Evolutionary conservation across 2,113 vertebrate species (phyloP), one percentile per base, ranked within the genome.

Genomic region (Hypomesus transpacificus): DNA sequence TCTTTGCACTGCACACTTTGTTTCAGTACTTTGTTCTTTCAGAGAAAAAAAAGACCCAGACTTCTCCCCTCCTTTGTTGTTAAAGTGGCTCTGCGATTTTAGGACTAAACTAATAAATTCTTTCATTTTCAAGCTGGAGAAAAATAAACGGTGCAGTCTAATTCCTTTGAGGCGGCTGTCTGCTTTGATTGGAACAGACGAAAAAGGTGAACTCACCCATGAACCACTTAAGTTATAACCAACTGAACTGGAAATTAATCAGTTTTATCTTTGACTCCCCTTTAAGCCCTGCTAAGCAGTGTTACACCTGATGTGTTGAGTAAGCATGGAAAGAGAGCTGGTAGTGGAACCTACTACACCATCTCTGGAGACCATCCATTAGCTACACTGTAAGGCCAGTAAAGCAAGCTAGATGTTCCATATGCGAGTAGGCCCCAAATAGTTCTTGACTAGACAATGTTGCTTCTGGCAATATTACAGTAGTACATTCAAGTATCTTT

Each of bases 261-360:
- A 70, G 66, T 85, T 85, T 87, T 75, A 87, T 85, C 81, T 81
- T 57, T 74, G 71, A 73, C 69, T 66, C 61, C 70, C 73, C 79
- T 76, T 59, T 20, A 76, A 77, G 76, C 56, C 68, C 73, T 75
- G 70, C 60, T 75, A 75, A 76, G 81, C 72, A 82, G 73, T 87
- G 81, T 85, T 87, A 75, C 86, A 83, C 85, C 86, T 84, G 86
- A 85, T 87, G 84, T 87, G 85, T 83, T 87, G 85, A 85, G 70
- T 84, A 82, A 85, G 75, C 71, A 84, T 84, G 86, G 81, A 81
- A 28, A 67, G 63, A 69, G 69, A 71, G 77, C 79, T 70, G 76
- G 62, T 16, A 68, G 82, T 85, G 79, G 83, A 84, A 71, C 80
- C 62, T 76, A 77, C 85, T 80, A 82, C 85, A 54, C 31, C 0